Evolutionary conservation across 2,888 invertebrate species (phyloP), one percentile per base, ranked within the genome.

Genomic region (Rosalia funebris): DNA sequence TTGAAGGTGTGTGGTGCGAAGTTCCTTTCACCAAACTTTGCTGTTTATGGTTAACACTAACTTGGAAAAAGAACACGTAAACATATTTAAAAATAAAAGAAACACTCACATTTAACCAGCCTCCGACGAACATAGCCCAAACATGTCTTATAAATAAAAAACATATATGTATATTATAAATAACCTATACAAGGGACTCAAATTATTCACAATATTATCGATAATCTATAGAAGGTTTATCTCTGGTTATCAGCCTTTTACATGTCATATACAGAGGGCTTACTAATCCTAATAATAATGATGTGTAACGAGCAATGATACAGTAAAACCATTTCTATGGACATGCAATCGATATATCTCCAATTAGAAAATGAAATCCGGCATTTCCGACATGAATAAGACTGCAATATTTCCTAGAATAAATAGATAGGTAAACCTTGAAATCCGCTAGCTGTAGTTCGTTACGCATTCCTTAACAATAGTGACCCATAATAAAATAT

Each of bases 401-500:
- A 31, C 50, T 14, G 46, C 5, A 46, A n/a, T n/a, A 32, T 20
- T 19, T 46, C 48, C 19, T 16, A 37, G 48, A n/a, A 34, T 15
- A 16, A 50, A 25, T 39, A 14, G 16, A 41, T 14, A 25, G 14
- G 25, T 14, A 25, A 25, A 25, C 50, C 50, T 50, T 50, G 50
- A 50, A 50, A 50, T 50, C 25, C 15, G 39, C 36, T 9, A 25
- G 25, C 19, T 50, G n/a, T 36, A 31, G 14, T 11, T 41, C 11
- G 19, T 19, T 15, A 11, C 25, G n/a, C 25, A 20, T 50, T 50
- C 25, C 15, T 39, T n/a, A 46, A 5, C 16, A 16, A 14, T 16
- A 19, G 16, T 17, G 34, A 17, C 34, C 17, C 20, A 48, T 19
- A 15, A 41, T 16, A 17, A 17, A 17, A 41, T 17, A 41, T n/a